Evolutionary conservation across 2,113 vertebrate species (phyloP).

Genomic region (Gallinago jamesoni): DNA sequence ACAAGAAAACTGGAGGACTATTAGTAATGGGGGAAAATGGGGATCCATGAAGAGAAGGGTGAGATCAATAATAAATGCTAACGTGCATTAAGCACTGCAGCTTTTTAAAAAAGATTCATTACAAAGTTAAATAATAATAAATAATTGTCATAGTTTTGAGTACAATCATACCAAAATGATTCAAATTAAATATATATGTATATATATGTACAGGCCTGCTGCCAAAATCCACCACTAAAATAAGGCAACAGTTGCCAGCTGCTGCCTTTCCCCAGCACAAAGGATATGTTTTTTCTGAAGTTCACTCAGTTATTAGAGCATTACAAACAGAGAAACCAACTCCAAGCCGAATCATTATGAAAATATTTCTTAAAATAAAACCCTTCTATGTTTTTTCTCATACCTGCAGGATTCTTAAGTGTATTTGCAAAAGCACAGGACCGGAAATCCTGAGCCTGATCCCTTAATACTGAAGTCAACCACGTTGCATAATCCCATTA

Average conservation of each 20-base stretch:
- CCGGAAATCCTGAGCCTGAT: constrained; percentile 22
- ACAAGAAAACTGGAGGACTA: background rate
- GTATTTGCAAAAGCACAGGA: background rate
- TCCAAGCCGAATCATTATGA: background rate
- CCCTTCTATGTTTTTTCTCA: background rate
- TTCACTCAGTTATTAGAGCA: background rate
- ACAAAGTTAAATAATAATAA: constrained; percentile 16
- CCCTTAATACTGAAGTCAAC: constrained; percentile 16
- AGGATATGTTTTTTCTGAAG: background rate
- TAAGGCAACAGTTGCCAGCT: background rate
- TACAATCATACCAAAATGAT: background rate
- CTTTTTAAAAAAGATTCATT: background rate
- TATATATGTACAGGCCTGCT: background rate
- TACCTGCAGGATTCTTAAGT: constrained; percentile 2
- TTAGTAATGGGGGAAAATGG: background rate
- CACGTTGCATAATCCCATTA: constrained; percentile 19
- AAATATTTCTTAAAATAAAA: background rate
- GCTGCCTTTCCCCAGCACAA: background rate
- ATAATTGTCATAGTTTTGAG: background rate
- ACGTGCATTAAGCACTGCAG: background rate
- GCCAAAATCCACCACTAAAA: background rate
- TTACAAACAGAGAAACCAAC: background rate
- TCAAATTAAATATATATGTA: background rate
- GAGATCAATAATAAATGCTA: background rate
- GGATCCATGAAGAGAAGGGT: background rate